Evolutionary conservation across 1,140 invertebrate species (phyloP), one percentile per base, ranked within the genome.

Genomic region (Drosophila auraria): DNA sequence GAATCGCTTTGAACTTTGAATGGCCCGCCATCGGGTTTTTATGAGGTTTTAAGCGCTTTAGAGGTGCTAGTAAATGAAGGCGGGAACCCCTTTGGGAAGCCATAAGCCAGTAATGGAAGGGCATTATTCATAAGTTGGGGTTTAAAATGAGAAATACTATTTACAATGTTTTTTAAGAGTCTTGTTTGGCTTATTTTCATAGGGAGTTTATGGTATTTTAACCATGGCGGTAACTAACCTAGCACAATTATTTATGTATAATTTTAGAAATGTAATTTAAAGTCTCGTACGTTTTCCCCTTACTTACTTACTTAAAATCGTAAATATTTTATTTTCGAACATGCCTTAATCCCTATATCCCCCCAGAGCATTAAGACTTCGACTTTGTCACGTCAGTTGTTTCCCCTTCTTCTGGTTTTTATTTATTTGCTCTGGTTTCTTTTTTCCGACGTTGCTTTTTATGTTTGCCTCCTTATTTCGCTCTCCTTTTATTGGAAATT

Each of bases 341-440:
- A 30, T 12, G 44, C 27, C n/a, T 51, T 38, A 44, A 23, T 27
- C 5, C 20, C 0, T 2, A 38, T 72, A 30, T 59, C 15, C 5
- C 15, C n/a, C 20, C 23, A 73, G 54, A 58, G 70, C 47, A 73
- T 73, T 60, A 9, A 42, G 14, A 38, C 53, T 73, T 73, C 70
- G 70, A 56, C 51, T 50, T 11, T 60, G 56, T 17, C 72, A 36
- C 42, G 30, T 42, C 27, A 27, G 25, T 53, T 23, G 12, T 62
- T 53, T 17, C 23, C 23, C 40, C 23, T 25, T 60, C 17, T 38
- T 20, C 9, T 20, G 51, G 5, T 7, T 54, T 73, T 74, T 75
- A 63, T 75, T 75, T 75, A 59, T 51, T 73, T 73, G 47, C 54
- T 73, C 54, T 73, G 68, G 70, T 73, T 72, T 73, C 47, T 20